Percentiles rank a stretch among this genome's conserved stretches.
Conservation (phyloP, 1,140 invertebrate species). For the Drosophila subpulchrella region DNA sequence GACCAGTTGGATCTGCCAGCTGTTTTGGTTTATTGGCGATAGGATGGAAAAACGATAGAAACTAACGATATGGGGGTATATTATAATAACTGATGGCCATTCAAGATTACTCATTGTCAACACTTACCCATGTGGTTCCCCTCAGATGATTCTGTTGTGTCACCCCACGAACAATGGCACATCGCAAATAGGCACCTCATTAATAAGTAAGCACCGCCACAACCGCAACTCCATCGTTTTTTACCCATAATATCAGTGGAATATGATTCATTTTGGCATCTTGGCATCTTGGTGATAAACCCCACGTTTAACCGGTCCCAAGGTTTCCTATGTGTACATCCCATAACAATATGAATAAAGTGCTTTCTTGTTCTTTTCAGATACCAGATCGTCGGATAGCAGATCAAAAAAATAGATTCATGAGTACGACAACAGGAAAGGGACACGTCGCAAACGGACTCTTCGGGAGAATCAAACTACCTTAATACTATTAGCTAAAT, state of each 20-base stretch:
- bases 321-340: neutral
- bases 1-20: neutral
- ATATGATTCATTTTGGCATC: conserved; percentile 13
- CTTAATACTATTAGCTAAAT: conserved; percentile 40
- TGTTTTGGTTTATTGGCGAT: neutral
- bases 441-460: conserved; percentile 33
- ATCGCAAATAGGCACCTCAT: conserved; percentile 4
- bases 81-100: neutral
- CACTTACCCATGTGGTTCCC: conserved; percentile 1
- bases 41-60: neutral
- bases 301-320: conserved; percentile 12
- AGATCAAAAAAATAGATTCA: conserved; percentile 40
- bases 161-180: conserved; percentile 1
- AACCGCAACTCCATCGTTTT: neutral
- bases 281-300: neutral
- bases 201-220: conserved; percentile 3
- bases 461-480: conserved; percentile 39
- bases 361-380: conserved; percentile 16
- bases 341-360: neutral
- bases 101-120: conserved; percentile 7
- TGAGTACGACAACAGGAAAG: conserved; percentile 44
- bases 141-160: conserved; percentile 7
- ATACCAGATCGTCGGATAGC: conserved; percentile 18
- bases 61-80: neutral
- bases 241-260: neutral